Percentiles rank a stretch among this genome's conserved stretches.
Conservation (phyloP, 1,140 invertebrate species). For the Gyrodactylus salaris region DNA sequence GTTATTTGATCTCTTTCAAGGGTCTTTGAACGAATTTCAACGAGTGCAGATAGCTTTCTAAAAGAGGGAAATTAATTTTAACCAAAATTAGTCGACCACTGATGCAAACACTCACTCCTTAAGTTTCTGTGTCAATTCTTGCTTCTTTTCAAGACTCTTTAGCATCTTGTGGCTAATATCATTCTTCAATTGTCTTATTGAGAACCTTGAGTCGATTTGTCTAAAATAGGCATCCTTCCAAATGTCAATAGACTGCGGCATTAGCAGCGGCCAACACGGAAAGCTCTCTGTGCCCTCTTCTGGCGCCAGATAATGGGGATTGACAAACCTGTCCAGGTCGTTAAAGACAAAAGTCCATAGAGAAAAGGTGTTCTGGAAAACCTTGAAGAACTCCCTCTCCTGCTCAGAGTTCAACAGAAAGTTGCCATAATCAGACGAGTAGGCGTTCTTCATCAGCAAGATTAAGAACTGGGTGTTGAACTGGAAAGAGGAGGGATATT, state of each 20-base stretch:
- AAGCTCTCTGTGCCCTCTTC: background rate
- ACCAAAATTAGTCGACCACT: too few relatives aligned
- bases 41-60: too few relatives aligned
- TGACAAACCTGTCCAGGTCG: background rate
- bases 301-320: background rate
- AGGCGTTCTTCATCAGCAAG: slow-evolving; percentile 72
- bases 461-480: slow-evolving; percentile 86
- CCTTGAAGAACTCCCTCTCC: slow-evolving; percentile 12
- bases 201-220: background rate
- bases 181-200: background rate
- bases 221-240: background rate
- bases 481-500: slow-evolving; percentile 86
- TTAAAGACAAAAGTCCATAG: background rate
- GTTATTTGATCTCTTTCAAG: too few relatives aligned
- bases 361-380: background rate
- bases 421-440: slow-evolving; percentile 84
- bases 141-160: too few relatives aligned
- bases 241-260: background rate
- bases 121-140: too few relatives aligned
- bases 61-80: too few relatives aligned
- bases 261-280: background rate
- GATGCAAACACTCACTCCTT: too few relatives aligned
- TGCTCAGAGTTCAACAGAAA: slow-evolving; percentile 53
- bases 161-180: too few relatives aligned
- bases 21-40: too few relatives aligned